phyloP scores from a whole-genome alignment of 1,140 invertebrate species.

The Philotrypesis tridentata region DNA sequence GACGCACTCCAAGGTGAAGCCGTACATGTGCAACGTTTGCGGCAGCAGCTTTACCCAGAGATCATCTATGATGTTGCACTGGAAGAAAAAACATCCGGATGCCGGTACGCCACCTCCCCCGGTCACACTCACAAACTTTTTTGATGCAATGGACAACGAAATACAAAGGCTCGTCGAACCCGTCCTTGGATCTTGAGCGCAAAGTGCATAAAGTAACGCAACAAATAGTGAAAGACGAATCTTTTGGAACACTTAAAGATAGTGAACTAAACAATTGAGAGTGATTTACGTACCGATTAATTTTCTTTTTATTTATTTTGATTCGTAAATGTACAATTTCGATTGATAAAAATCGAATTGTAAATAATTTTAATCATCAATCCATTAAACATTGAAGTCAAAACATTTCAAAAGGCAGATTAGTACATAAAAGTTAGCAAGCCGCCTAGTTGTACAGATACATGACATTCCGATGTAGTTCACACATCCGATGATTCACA shows the following conservation, averaged over 20 bases:
- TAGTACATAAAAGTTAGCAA: too few species aligned
- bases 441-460: background rate
- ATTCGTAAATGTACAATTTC: background rate
- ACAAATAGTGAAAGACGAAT: too few species aligned
- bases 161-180: background rate
- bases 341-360: background rate
- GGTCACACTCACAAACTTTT: background rate
- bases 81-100: slow-evolving; percentile 67
- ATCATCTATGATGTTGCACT: slow-evolving; percentile 58
- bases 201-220: too few species aligned
- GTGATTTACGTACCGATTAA: too few species aligned
- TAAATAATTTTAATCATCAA: background rate
- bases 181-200: background rate
- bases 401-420: too few species aligned
- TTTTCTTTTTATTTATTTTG: background rate
- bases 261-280: background rate
- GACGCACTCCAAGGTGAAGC: slow-evolving; percentile 67
- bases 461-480: background rate
- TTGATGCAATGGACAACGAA: background rate
- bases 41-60: slow-evolving; percentile 64
- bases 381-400: too few species aligned
- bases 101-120: slow-evolving; percentile 48
- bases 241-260: too few species aligned
- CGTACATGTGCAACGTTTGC: slow-evolving; percentile 71
- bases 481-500: too few species aligned